phyloP scores from a whole-genome alignment of 2,113 vertebrate genomes.

The Tragelaphus buxtoni region DNA sequence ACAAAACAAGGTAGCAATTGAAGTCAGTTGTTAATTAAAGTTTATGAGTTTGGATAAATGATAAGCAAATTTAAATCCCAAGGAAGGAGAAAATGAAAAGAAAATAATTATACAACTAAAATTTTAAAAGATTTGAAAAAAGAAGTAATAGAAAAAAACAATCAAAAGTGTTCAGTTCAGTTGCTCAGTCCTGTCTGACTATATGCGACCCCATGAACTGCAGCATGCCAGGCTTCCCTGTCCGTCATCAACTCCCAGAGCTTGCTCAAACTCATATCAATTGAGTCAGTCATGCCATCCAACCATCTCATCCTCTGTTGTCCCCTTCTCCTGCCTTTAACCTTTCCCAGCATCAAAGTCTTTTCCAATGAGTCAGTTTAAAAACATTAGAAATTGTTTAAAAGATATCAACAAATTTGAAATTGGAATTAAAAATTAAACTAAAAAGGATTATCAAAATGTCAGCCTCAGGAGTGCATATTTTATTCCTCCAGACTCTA shows the following conservation, averaged over 20 bases:
- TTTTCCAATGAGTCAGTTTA: neutral
- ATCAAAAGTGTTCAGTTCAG: neutral
- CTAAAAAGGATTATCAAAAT: neutral
- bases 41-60: neutral
- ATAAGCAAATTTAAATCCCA: neutral
- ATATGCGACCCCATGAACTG: fast-evolving
- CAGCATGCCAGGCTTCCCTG: neutral
- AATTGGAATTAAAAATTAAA: neutral
- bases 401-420: neutral
- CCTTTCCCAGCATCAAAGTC: neutral
- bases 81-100: neutral
- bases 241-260: neutral
- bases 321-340: neutral
- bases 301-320: neutral
- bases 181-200: neutral
- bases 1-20: neutral
- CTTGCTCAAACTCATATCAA: neutral
- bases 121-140: neutral
- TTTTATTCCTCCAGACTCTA: neutral
- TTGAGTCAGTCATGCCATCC: neutral
- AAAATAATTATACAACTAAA: neutral
- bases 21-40: neutral
- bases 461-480: neutral
- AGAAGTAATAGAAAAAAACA: neutral
- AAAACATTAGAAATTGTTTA: neutral